phyloP scores from a whole-genome alignment of 2,888 invertebrate genomes.

The Omphaloscelis lunosa region DNA sequence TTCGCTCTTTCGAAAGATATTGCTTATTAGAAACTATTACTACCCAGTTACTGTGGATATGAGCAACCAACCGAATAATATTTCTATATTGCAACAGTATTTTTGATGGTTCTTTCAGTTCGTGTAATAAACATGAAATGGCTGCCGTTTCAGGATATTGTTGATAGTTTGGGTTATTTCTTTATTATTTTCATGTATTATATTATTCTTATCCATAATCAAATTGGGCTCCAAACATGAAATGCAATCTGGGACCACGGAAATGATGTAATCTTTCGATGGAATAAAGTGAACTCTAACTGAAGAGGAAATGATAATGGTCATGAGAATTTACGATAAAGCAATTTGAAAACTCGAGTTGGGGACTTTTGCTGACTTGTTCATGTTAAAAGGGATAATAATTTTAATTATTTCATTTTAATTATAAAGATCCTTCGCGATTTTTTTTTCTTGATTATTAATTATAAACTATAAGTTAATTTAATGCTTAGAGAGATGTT shows the following conservation, averaged over 20 bases:
- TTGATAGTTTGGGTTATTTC: conserved; percentile 41
- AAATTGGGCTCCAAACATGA: conserved; percentile 37
- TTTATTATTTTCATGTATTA: conserved; percentile 21
- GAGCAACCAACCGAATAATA: conserved; percentile 75
- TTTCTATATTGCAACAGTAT: conserved; percentile 68
- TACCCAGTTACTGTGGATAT: conserved; percentile 70
- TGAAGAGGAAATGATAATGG: not conserved
- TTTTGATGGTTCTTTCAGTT: conserved; percentile 60
- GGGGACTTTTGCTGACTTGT: not conserved
- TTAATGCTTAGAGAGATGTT: no score
- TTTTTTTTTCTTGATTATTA: not conserved
- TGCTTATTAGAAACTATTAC: conserved; percentile 84
- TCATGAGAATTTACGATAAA: not conserved
- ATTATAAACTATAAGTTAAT: not conserved
- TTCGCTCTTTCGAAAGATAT: conserved; percentile 78
- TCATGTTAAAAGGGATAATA: not conserved
- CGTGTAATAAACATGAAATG: conserved; percentile 61
- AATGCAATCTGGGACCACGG: conserved; percentile 27
- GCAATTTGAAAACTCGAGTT: not conserved
- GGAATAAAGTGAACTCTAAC: conserved; percentile 7
- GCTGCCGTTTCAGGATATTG: conserved; percentile 50
- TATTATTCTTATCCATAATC: conserved; percentile 46
- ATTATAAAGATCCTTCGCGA: not conserved
- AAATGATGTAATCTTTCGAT: conserved; percentile 27
- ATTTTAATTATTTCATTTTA: not conserved